A percentile compares a stretch with the other conserved stretches of the same genome.
Evolutionary conservation across 2,888 invertebrate species (phyloP).

Genomic region (Ichneumon xanthorius): DNA sequence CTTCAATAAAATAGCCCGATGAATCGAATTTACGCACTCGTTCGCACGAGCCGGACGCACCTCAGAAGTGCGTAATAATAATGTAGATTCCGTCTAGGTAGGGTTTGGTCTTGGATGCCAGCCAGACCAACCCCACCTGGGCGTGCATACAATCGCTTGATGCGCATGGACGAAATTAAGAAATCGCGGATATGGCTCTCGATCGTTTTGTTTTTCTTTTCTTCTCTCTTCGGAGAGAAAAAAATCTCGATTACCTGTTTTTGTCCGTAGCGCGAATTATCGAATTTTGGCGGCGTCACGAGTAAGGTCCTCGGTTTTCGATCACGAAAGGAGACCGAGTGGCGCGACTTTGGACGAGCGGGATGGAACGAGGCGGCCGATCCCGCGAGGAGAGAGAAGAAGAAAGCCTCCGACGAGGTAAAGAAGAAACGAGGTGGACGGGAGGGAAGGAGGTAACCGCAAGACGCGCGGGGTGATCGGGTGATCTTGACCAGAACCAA

Average conservation of each 20-base stretch:
- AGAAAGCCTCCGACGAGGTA: slow-evolving; percentile 22
- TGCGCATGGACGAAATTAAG: background rate
- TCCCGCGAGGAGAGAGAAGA: slow-evolving; percentile 11
- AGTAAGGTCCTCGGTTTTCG: background rate
- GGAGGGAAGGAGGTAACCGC: slow-evolving; percentile 63
- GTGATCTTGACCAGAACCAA: slow-evolving; percentile 78
- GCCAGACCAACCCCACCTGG: too few relatives aligned
- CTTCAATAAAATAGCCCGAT: slow-evolving; percentile 35
- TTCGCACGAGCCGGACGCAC: background rate
- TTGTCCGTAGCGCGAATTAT: slow-evolving; percentile 2
- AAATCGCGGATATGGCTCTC: background rate
- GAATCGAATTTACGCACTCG: slow-evolving; percentile 28
- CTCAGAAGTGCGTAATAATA: background rate
- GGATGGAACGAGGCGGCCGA: background rate
- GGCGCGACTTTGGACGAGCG: slow-evolving; percentile 32
- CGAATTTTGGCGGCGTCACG: background rate
- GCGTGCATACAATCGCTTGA: too few relatives aligned
- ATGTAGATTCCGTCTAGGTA: background rate
- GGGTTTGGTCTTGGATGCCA: too few relatives aligned
- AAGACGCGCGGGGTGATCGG: slow-evolving; percentile 60
- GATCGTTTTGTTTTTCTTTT: background rate
- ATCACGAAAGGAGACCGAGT: slow-evolving; percentile 23
- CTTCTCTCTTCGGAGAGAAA: background rate
- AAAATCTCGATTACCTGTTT: slow-evolving; percentile 1
- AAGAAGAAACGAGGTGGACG: slow-evolving; percentile 53